Conservation (phyloP, 2,888 invertebrate species). For the Acrobasis repandana region DNA sequence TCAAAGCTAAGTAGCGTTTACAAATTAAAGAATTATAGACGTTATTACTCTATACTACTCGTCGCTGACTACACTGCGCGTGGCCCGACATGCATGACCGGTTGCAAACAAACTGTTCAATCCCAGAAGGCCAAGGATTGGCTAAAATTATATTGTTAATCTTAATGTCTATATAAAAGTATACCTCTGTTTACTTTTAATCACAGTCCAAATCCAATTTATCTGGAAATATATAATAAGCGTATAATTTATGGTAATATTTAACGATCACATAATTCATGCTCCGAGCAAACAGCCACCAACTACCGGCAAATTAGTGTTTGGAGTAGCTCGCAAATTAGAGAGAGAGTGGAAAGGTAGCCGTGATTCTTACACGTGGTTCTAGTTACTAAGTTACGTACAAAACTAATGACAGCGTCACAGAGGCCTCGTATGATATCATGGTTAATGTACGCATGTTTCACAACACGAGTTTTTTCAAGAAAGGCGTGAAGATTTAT, state of each 20-base stretch:
- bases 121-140: neutral
- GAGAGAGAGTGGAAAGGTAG: neutral
- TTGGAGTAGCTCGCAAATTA: neutral
- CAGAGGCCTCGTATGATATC: no score
- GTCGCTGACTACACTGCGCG: no score
- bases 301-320: neutral
- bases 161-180: neutral
- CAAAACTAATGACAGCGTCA: no score
- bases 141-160: neutral
- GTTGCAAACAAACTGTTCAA: no score
- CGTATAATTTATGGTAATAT: constrained; percentile 16
- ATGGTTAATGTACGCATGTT: no score
- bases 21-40: no score
- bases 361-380: neutral
- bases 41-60: no score
- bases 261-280: constrained; percentile 15
- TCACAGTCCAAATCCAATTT: constrained; percentile 2
- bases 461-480: no score
- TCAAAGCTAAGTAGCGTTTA: no score
- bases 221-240: constrained; percentile 11
- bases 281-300: constrained; percentile 8
- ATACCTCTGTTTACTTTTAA: neutral
- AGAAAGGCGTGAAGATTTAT: no score
- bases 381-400: no score
- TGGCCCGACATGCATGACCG: no score